phyloP scores from a whole-genome alignment of 2,797 vertebrate genomes.

The Alosa sapidissima region DNA sequence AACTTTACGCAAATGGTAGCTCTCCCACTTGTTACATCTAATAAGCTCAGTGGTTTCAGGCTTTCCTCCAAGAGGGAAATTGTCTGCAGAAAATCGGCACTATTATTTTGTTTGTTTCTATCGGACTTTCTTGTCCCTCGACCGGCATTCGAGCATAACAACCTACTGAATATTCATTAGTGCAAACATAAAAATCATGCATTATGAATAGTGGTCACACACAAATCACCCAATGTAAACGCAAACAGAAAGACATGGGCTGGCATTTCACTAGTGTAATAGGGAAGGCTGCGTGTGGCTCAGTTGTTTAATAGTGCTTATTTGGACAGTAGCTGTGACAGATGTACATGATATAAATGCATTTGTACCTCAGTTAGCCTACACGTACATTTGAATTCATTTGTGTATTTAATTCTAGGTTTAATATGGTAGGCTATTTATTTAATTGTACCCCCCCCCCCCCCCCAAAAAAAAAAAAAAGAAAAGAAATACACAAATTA shows the following conservation, averaged over 20 bases:
- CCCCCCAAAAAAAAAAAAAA: background rate
- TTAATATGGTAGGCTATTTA: background rate
- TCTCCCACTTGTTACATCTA: no score
- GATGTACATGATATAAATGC: background rate
- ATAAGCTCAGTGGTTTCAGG: background rate
- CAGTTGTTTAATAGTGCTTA: background rate
- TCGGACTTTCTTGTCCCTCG: conserved; percentile 50
- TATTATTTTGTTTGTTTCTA: conserved; percentile 35
- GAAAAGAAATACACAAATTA: background rate
- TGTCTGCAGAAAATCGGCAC: background rate
- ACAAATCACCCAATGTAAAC: background rate
- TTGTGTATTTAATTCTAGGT: background rate
- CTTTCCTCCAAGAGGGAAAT: background rate
- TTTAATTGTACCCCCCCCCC: background rate
- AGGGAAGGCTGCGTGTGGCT: background rate
- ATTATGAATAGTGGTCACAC: conserved; percentile 7
- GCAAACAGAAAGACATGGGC: background rate
- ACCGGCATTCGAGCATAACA: conserved; percentile 63
- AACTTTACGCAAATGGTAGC: no score
- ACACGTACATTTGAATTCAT: background rate
- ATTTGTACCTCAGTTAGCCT: background rate
- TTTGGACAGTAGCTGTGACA: background rate
- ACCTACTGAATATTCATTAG: conserved; percentile 65
- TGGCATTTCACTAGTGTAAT: background rate
- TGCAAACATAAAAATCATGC: conserved; percentile 59